Base-by-base conservation (phyloP, 2,888 invertebrate genomes). In the Temnothorax unifasciatus region DNA sequence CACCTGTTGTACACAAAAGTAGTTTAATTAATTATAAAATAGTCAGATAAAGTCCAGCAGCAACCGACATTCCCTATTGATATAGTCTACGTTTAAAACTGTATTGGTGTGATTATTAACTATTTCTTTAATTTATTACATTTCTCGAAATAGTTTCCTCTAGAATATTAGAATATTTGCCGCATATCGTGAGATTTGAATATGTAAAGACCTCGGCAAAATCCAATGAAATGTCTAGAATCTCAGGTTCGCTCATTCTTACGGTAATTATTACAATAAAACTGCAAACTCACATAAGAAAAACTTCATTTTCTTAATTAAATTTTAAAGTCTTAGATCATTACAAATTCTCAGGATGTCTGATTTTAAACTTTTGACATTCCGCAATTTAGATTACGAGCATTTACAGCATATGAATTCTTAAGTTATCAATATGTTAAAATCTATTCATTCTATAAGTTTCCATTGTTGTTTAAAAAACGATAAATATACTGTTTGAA, bases 11-110 rank as follows among this genome's bases (percentile, higher is more conserved):
- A 74, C 59, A 44, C 29, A 25, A 54, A 64, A 66, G 34, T 44
- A 68, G n/a, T 68, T 68, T 44, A 54, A 77, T 68, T 68, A 68
- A 77, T 57, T 68, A 57, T 8, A n/a, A 9, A 77, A 77, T 44
- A 41, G 25, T 54, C 15, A 38, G 44, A 29, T 57, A 54, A 52
- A 57, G 66, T n/a, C n/a, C 29, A 29, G 2, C 29, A 13, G 50
- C 41, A 59, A 74, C 18, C 52, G 4, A 41, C 47, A n/a, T 47
- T n/a, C 34, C 34, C 44, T 34, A 61, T 21, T n/a, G 5, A 52
- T 34, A 2, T 41, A 54, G 21, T 57, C 25, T 15, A 25, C 13
- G 18, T 25, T 59, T 29, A 1, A 38, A 52, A 38, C 3, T 15
- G 38, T 25, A 44, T 18, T 59, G 41, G n/a, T 15, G 8, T 34